Conservation (phyloP, 2,797 vertebrate species). For the Calcarius lapponicus region DNA sequence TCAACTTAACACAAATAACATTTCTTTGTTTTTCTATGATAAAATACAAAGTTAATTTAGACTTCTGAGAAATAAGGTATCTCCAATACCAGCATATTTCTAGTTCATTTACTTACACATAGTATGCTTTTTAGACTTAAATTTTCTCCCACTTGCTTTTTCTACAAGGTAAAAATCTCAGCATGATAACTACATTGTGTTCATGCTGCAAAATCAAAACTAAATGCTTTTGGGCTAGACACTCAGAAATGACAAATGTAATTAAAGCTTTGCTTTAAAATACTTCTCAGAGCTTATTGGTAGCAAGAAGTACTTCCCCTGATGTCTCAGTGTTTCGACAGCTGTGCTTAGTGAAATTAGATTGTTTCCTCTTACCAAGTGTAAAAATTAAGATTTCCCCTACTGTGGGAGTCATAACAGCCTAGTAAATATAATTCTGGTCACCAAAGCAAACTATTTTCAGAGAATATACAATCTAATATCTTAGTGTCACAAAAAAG, state of each 20-base stretch:
- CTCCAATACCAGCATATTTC: not conserved
- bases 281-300: not conserved
- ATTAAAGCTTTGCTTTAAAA: slow-evolving; percentile 50
- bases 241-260: slow-evolving; percentile 12
- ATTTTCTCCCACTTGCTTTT: not conserved
- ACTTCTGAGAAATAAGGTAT: not conserved
- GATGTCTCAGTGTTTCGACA: not conserved
- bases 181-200: not conserved
- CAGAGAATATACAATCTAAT: not conserved
- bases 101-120: not conserved
- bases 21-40: not conserved
- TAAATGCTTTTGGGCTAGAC: not conserved
- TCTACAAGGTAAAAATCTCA: not conserved
- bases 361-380: not conserved
- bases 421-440: not conserved
- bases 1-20: not conserved
- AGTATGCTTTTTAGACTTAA: not conserved
- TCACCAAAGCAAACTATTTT: not conserved
- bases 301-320: not conserved
- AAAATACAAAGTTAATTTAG: slow-evolving; percentile 9
- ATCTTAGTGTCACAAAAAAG: not conserved
- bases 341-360: not conserved
- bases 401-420: not conserved
- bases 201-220: not conserved
- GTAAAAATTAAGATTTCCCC: not conserved